A percentile compares a stretch with the other conserved stretches of the same genome.
These are phyloP conservation scores for Tortricodes alternella DNA, from an alignment of 2,888 invertebrate genomes.

Conservation along the genomic window DNA sequence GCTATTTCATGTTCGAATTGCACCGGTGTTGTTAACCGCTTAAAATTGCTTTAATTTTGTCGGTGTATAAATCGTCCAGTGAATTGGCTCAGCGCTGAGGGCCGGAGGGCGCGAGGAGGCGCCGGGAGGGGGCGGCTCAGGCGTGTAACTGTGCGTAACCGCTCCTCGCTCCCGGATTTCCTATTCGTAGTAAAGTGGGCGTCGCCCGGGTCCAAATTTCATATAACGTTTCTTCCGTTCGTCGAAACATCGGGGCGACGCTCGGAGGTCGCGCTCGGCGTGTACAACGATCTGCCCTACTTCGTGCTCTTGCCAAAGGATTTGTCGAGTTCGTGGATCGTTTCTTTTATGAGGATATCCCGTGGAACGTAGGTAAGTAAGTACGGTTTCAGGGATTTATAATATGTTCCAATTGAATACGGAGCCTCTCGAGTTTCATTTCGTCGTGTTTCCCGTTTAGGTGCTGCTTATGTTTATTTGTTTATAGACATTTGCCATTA, in stretches of 20 bases:
- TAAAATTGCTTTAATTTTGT: conserved; percentile 79
- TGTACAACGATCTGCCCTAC: conserved; percentile 79
- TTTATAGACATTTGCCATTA: conserved; percentile 20
- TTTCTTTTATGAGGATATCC: conserved; percentile 77
- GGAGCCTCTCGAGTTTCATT: conserved; percentile 46
- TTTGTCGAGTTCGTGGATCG: conserved; percentile 78
- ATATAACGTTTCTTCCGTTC: conserved; percentile 77
- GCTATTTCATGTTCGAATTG: conserved; percentile 57
- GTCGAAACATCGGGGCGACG: conserved; percentile 66
- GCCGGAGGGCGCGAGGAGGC: conserved; percentile 63
- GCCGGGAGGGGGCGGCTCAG: conserved; percentile 64
- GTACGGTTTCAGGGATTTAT: conserved; percentile 74
- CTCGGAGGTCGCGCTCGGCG: conserved; percentile 74
- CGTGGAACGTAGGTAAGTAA: conserved; percentile 71
- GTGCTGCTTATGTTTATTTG: conserved; percentile 39
- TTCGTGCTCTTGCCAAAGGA: conserved; percentile 80
- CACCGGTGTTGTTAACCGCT: conserved; percentile 66
- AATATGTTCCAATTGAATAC: conserved; percentile 66
- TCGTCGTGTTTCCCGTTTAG: conserved; percentile 40
- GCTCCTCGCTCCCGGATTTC: conserved; percentile 81
- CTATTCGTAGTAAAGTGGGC: conserved; percentile 82
- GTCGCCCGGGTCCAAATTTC: conserved; percentile 77
- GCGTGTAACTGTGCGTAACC: conserved; percentile 81
- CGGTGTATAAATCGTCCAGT: conserved; percentile 78
- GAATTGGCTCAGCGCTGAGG: conserved; percentile 75